These are phyloP conservation scores for Oncopodura yosiiana DNA, from an alignment of 1,140 invertebrate genomes.

Conservation along the genomic window DNA sequence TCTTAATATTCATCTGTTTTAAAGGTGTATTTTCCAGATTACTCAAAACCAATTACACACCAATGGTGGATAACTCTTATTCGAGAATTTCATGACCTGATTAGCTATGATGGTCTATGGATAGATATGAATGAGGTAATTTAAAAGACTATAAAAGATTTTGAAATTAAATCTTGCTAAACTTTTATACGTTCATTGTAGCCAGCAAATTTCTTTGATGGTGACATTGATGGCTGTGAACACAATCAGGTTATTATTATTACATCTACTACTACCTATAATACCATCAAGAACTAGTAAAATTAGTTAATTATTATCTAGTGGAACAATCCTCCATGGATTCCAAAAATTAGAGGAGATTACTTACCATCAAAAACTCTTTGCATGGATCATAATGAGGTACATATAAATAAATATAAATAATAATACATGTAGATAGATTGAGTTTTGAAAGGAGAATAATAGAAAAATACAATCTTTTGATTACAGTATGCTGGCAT, in stretches of 20 bases:
- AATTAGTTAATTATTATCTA: too few species aligned
- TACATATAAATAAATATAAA: too few species aligned
- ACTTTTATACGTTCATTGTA: constrained; percentile 24
- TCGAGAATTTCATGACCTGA: constrained; percentile 37
- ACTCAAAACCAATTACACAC: constrained; percentile 36
- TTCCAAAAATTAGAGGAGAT: constrained; percentile 21
- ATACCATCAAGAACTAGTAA: too few species aligned
- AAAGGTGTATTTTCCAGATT: constrained; percentile 39
- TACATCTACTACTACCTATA: too few species aligned
- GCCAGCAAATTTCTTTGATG: constrained; percentile 41
- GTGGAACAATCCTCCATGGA: constrained; percentile 30
- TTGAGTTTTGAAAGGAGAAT: neutral
- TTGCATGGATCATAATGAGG: constrained; percentile 37
- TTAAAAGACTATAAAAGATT: neutral
- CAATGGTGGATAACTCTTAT: constrained; percentile 41
- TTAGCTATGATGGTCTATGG: constrained; percentile 39
- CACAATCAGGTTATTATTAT: too few species aligned
- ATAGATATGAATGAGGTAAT: constrained; percentile 35
- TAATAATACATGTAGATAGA: neutral
- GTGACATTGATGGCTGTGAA: constrained; percentile 37
- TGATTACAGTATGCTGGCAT: constrained; percentile 28
- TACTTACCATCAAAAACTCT: constrained; percentile 35
- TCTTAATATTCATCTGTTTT: too few species aligned
- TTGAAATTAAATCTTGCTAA: neutral
- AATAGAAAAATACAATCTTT: neutral